Evolutionary conservation across 2,888 invertebrate genomes (phyloP).

Genomic region (Polylopha cassiicola): DNA sequence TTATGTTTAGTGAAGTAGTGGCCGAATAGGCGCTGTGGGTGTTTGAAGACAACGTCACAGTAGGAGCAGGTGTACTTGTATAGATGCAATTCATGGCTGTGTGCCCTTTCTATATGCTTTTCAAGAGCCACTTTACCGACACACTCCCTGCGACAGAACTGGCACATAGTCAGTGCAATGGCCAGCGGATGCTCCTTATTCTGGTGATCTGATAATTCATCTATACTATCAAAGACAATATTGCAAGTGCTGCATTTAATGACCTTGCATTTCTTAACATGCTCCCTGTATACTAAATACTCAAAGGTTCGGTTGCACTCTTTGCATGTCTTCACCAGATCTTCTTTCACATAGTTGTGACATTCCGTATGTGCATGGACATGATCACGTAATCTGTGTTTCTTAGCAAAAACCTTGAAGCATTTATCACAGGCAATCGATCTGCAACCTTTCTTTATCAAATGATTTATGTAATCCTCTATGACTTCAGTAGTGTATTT

Average conservation of each 20-base stretch:
- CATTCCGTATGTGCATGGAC: conserved; percentile 23
- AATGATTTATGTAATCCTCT: conserved; percentile 39
- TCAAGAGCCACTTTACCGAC: conserved; percentile 40
- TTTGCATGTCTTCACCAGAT: conserved; percentile 26
- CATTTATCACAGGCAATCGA: conserved; percentile 42
- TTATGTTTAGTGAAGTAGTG: conserved; percentile 54
- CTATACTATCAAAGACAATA: conserved; percentile 35
- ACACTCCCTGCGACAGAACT: conserved; percentile 49
- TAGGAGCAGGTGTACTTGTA: conserved; percentile 58
- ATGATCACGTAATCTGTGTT: conserved; percentile 33
- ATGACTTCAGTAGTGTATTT: conserved; percentile 26
- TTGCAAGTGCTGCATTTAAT: conserved; percentile 48
- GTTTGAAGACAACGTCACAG: conserved; percentile 48
- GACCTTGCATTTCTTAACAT: conserved; percentile 37
- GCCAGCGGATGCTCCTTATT: conserved; percentile 37
- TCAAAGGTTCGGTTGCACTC: conserved; percentile 37
- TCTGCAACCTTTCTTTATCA: conserved; percentile 32
- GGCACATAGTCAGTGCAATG: conserved; percentile 40
- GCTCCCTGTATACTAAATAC: conserved; percentile 22
- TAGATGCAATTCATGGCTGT: conserved; percentile 39
- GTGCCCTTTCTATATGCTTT: conserved; percentile 49
- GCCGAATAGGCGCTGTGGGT: conserved; percentile 55
- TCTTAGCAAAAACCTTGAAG: conserved; percentile 34
- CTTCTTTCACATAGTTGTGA: not conserved
- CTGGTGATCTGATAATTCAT: conserved; percentile 45